Conservation (phyloP, 1,140 invertebrate genomes). For the Eufriesea mexicana region DNA sequence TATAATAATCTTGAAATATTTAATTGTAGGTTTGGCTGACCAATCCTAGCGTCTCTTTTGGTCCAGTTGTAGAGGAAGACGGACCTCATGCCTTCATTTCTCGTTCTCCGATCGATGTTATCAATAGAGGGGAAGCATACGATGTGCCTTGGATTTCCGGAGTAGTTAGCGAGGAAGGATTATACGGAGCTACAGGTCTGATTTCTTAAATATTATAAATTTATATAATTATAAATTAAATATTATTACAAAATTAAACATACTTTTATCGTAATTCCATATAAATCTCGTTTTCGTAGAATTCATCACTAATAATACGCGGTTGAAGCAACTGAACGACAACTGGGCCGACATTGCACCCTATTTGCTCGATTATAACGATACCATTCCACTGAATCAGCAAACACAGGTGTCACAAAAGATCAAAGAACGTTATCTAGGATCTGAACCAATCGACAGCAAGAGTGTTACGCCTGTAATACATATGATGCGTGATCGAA, state of each 20-base stretch:
- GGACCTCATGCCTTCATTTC: constrained; percentile 81
- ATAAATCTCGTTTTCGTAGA: constrained; percentile 66
- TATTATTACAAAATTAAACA: too few species aligned
- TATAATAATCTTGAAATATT: not conserved
- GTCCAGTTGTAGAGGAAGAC: constrained; percentile 81
- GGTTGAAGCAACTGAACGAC: constrained; percentile 80
- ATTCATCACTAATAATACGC: constrained; percentile 76
- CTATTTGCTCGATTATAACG: constrained; percentile 11
- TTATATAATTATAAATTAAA: too few species aligned
- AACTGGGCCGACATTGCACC: constrained; percentile 79
- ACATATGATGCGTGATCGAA: constrained; percentile 8
- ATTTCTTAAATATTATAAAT: not conserved
- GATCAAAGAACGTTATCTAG: not conserved
- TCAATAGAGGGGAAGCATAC: constrained; percentile 76
- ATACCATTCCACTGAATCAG: not conserved
- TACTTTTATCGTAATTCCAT: not conserved
- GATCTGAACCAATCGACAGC: not conserved
- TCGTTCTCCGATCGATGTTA: constrained; percentile 81
- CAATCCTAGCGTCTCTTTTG: constrained; percentile 83
- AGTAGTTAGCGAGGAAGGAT: constrained; percentile 81
- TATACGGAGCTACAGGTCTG: constrained; percentile 82
- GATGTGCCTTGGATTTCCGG: constrained; percentile 83
- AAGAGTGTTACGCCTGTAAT: not conserved
- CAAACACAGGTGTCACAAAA: not conserved
- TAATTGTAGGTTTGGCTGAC: constrained; percentile 75